Percentiles rank a stretch among this genome's conserved stretches.
phyloP scores from a whole-genome alignment of 1,140 invertebrate genomes.

The Musca domestica region DNA sequence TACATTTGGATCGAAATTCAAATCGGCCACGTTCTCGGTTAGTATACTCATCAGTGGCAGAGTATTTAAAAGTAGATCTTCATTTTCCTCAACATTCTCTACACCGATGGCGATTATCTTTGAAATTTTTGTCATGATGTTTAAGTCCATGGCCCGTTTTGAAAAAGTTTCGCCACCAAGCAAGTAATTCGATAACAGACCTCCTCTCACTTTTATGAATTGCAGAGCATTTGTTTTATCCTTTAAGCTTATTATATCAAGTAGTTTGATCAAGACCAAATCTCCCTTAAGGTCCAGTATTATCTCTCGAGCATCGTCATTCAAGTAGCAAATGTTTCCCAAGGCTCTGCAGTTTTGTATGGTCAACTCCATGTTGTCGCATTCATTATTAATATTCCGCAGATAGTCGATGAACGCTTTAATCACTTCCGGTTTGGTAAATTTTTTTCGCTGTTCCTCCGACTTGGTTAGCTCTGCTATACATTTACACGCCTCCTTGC shows the following conservation, averaged over 20 bases:
- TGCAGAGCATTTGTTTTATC: slow-evolving; percentile 50
- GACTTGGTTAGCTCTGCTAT: slow-evolving; percentile 73
- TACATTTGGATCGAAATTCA: slow-evolving; percentile 59
- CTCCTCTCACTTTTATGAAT: slow-evolving; percentile 63
- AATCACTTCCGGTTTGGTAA: slow-evolving; percentile 62
- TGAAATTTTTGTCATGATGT: slow-evolving; percentile 63
- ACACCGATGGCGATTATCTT: slow-evolving; percentile 57
- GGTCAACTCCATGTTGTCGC: slow-evolving; percentile 57
- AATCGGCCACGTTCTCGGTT: slow-evolving; percentile 65
- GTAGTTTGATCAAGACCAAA: slow-evolving; percentile 55
- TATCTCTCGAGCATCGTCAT: slow-evolving; percentile 67
- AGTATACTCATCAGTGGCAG: slow-evolving; percentile 72
- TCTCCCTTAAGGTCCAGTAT: slow-evolving; percentile 65
- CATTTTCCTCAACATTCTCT: slow-evolving; percentile 53
- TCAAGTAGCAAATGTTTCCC: slow-evolving; percentile 86
- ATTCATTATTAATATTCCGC: slow-evolving; percentile 35
- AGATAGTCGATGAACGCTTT: slow-evolving; percentile 58
- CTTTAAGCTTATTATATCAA: slow-evolving; percentile 52
- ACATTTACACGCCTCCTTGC: slow-evolving; percentile 59
- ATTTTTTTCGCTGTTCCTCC: slow-evolving; percentile 65
- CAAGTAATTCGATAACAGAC: slow-evolving; percentile 77
- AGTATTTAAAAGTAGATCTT: slow-evolving; percentile 66
- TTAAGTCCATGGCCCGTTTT: slow-evolving; percentile 64
- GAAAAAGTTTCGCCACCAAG: slow-evolving; percentile 70
- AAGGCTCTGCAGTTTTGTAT: slow-evolving; percentile 76